Percentiles rank a stretch among this genome's conserved stretches.
phyloP scores from a whole-genome alignment of 2,113 vertebrate species.

The Nyctereutes procyonoides region DNA sequence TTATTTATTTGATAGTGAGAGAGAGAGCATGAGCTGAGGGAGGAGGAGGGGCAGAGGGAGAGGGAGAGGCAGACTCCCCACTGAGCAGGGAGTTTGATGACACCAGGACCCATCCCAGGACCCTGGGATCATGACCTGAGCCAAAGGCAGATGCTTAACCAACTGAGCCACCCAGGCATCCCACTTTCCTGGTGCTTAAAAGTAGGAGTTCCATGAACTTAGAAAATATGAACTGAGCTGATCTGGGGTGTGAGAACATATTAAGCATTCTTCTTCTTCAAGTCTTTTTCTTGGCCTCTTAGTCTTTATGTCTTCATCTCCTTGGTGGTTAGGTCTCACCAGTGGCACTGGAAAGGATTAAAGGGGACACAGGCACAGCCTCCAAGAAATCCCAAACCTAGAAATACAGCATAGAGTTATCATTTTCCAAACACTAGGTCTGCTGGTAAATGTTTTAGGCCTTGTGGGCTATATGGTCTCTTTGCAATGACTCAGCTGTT shows the following conservation, averaged over 20 bases:
- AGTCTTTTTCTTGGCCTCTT: background rate
- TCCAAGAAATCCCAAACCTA: slow-evolving; percentile 56
- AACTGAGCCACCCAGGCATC: too few species aligned
- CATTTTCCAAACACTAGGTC: background rate
- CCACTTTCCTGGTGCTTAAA: background rate
- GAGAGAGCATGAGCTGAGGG: too few species aligned
- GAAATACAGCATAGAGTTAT: slow-evolving; percentile 68
- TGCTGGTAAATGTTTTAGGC: background rate
- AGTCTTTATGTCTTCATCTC: background rate
- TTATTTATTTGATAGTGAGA: too few species aligned
- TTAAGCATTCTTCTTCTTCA: background rate
- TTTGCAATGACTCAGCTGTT: background rate
- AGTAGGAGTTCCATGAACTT: slow-evolving; percentile 59
- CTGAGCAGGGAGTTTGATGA: too few species aligned
- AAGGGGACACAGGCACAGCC: slow-evolving; percentile 46
- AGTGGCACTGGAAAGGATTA: slow-evolving; percentile 45
- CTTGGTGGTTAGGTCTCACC: slow-evolving; percentile 58
- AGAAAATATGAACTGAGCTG: slow-evolving; percentile 37
- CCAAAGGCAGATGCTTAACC: too few species aligned
- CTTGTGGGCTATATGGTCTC: background rate
- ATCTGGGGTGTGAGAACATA: background rate
- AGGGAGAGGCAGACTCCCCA: too few species aligned
- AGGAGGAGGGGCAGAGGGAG: too few species aligned
- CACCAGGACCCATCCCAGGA: too few species aligned
- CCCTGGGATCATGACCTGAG: too few species aligned